Conservation (phyloP, 2,797 vertebrate species). For the Sebastes alutus region DNA sequence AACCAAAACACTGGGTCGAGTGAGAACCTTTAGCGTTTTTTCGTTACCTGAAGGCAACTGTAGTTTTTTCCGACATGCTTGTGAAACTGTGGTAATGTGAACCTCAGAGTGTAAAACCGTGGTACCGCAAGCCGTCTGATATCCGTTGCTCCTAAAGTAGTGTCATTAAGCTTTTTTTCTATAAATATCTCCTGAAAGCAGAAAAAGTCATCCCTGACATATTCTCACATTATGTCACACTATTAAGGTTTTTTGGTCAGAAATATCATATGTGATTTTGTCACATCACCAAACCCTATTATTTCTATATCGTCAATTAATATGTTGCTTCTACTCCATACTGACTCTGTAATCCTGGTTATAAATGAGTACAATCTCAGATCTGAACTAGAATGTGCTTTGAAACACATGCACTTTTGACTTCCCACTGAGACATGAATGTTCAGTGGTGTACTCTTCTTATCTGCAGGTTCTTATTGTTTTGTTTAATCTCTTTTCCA, state of each 20-base stretch:
- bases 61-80: no score
- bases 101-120: no score
- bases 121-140: no score
- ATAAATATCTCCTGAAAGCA: not conserved
- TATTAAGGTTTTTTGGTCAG: not conserved
- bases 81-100: no score
- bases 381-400: not conserved
- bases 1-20: no score
- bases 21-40: no score
- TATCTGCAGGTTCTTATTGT: not conserved
- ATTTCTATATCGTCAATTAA: not conserved
- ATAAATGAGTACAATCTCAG: not conserved
- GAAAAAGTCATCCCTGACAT: not conserved
- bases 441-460: not conserved
- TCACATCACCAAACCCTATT: not conserved
- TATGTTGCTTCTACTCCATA: not conserved
- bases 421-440: not conserved
- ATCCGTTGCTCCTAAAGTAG: no score
- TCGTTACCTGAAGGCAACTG: no score
- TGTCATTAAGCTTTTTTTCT: no score
- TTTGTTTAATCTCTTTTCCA: conserved; percentile 52
- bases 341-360: not conserved
- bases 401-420: not conserved
- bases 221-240: not conserved
- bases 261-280: not conserved